A percentile compares a stretch with the other conserved stretches of the same genome.
Conservation (phyloP, 2,113 vertebrate genomes). For the Archilochus colubris region DNA sequence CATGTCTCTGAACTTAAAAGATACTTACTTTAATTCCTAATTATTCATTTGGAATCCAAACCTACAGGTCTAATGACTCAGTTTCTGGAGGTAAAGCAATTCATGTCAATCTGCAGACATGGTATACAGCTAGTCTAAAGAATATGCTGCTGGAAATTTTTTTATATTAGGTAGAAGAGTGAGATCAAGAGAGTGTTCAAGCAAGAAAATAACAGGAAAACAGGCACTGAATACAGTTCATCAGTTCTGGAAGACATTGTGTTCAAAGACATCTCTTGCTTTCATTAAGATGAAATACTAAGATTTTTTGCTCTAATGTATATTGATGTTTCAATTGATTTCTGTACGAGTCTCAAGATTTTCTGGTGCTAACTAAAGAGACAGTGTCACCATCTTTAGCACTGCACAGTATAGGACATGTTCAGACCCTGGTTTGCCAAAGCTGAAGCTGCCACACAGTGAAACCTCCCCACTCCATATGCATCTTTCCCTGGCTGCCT, state of each 20-base stretch:
- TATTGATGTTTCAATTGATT: not conserved
- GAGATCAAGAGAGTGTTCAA: constrained; percentile 20
- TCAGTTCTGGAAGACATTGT: not conserved
- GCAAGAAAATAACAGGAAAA: not conserved
- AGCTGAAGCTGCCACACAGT: not conserved
- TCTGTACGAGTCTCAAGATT: not conserved
- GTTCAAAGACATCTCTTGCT: not conserved
- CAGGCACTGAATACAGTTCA: not conserved
- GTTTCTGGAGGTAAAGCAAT: not conserved
- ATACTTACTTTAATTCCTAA: not conserved
- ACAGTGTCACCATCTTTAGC: not conserved
- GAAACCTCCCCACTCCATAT: not conserved
- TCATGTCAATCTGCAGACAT: not conserved
- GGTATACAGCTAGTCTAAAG: not conserved
- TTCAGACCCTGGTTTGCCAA: not conserved
- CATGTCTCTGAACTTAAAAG: not conserved
- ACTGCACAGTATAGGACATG: not conserved
- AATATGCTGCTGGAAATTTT: not conserved
- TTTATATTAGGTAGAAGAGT: not conserved
- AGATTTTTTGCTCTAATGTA: not conserved
- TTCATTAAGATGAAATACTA: not conserved
- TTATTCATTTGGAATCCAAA: not conserved
- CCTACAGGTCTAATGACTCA: not conserved
- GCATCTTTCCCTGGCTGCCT: not conserved
- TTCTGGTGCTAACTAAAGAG: not conserved